Evolutionary conservation across 2,888 invertebrate genomes (phyloP).

Genomic region (Hesperia comma): DNA sequence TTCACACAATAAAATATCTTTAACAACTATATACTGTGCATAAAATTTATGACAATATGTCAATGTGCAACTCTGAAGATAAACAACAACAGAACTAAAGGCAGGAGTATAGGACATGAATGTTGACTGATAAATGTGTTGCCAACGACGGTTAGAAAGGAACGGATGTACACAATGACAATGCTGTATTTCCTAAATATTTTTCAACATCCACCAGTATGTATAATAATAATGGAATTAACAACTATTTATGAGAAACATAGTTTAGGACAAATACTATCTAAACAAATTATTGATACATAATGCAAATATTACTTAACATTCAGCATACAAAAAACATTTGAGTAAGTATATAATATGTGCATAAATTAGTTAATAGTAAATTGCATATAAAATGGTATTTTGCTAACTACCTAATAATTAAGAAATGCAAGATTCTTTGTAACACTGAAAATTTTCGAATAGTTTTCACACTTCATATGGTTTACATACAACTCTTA

Average conservation of each 20-base stretch:
- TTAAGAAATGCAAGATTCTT: background rate
- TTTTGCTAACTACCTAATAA: background rate
- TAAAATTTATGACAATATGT: conserved; percentile 42
- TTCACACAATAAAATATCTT: conserved; percentile 30
- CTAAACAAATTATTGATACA: conserved; percentile 1
- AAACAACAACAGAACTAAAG: conserved; percentile 40
- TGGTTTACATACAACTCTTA: background rate
- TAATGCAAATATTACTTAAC: conserved; percentile 6
- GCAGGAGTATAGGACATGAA: conserved; percentile 28
- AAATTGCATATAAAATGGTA: too few relatives aligned
- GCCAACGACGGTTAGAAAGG: conserved; percentile 21
- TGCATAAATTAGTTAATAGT: background rate
- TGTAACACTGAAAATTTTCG: background rate
- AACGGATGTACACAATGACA: conserved; percentile 4
- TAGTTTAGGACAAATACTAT: background rate
- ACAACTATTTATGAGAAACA: too few relatives aligned
- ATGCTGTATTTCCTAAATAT: background rate
- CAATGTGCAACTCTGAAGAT: conserved; percentile 41
- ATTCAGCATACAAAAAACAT: background rate
- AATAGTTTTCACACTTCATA: background rate
- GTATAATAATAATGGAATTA: too few relatives aligned
- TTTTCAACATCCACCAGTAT: background rate
- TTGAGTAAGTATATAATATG: too few relatives aligned
- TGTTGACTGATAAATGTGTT: conserved; percentile 18
- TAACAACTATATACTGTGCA: conserved; percentile 38